A percentile compares a stretch with the other conserved stretches of the same genome.
These are phyloP conservation scores for Drosophila truncata DNA, from an alignment of 1,140 invertebrate genomes.

Conservation along the genomic window DNA sequence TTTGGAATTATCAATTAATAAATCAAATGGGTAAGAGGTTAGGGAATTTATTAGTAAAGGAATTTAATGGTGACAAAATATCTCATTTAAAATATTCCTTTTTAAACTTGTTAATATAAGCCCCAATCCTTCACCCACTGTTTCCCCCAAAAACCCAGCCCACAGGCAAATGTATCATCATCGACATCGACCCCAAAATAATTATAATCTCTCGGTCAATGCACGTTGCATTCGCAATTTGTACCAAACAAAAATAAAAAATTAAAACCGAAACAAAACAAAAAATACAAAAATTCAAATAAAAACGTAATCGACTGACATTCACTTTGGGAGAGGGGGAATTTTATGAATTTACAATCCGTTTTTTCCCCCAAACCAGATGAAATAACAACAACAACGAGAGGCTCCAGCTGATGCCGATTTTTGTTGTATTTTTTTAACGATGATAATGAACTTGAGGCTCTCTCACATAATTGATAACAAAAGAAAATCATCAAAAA, in stretches of 20 bases:
- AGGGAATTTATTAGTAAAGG: neutral
- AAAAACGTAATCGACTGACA: conserved; percentile 52
- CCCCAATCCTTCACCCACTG: neutral
- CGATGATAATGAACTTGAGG: conserved; percentile 82
- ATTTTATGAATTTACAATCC: conserved; percentile 44
- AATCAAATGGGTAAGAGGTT: neutral
- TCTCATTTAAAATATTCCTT: neutral
- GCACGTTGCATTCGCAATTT: conserved; percentile 50
- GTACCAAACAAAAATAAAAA: conserved; percentile 34
- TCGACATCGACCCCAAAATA: conserved; percentile 49
- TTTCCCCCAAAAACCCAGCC: conserved; percentile 20
- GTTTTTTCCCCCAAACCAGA: conserved; percentile 44
- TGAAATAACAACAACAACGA: conserved; percentile 40
- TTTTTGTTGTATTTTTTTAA: conserved; percentile 52
- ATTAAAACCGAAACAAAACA: conserved; percentile 19
- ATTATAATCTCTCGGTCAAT: conserved; percentile 58
- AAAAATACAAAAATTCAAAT: conserved; percentile 21
- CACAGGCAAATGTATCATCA: conserved; percentile 57
- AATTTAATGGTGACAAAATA: neutral
- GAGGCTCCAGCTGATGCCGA: conserved; percentile 32
- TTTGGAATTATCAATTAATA: neutral
- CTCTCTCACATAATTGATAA: conserved; percentile 68
- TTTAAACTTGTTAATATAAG: neutral
- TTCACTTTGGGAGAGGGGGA: conserved; percentile 65
- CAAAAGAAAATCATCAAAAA: conserved; percentile 64